Conservation (phyloP, 2,113 vertebrate genomes). For the Sitta europaea region DNA sequence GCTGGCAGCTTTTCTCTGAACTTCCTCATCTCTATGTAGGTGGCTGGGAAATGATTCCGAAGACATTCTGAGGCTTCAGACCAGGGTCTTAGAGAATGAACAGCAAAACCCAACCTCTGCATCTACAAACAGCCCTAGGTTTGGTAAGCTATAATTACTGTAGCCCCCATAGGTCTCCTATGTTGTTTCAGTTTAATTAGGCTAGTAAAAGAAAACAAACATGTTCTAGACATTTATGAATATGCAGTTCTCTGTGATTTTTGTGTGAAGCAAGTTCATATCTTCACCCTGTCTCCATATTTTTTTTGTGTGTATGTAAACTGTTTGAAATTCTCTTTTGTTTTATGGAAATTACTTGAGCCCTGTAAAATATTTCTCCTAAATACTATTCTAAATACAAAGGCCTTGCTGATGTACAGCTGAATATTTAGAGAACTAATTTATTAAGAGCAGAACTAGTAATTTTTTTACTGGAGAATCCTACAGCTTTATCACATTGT, state of each 20-base stretch:
- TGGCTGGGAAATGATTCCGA: background rate
- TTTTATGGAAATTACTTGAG: background rate
- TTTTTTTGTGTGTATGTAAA: background rate
- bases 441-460: slow-evolving; percentile 28
- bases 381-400: background rate
- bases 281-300: background rate
- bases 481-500: slow-evolving; percentile 24
- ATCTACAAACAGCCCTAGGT: background rate
- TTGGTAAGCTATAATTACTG: background rate
- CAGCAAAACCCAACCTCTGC: background rate
- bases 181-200: background rate
- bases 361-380: background rate
- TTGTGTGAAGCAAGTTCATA: background rate
- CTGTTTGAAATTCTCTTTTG: background rate
- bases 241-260: background rate
- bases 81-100: background rate
- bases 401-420: background rate
- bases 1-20: background rate
- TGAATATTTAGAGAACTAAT: slow-evolving; percentile 40
- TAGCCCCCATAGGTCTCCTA: background rate
- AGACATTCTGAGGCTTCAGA: background rate
- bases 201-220: background rate
- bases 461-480: slow-evolving; percentile 34
- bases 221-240: background rate
- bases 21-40: background rate